Percentiles rank a stretch among this genome's conserved stretches.
phyloP scores from a whole-genome alignment of 2,888 invertebrate species.

The Meloe dianella region DNA sequence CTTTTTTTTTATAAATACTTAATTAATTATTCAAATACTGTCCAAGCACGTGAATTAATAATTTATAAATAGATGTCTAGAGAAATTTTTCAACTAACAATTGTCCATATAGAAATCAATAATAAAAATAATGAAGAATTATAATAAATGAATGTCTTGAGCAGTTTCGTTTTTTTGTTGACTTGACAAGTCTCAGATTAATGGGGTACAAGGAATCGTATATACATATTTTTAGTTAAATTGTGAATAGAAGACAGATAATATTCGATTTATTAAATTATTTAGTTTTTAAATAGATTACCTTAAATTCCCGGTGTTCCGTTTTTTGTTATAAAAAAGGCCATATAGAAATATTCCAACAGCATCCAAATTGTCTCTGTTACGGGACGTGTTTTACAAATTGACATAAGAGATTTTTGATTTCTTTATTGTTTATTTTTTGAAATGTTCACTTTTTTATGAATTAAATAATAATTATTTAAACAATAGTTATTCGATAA shows the following conservation, averaged over 20 bases:
- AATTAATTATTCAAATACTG: slow-evolving; percentile 25
- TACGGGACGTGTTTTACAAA: slow-evolving; percentile 20
- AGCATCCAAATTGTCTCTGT: slow-evolving; percentile 41
- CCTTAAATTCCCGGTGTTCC: slow-evolving; percentile 6
- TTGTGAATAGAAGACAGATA: background rate
- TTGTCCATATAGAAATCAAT: background rate
- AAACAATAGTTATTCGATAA: background rate
- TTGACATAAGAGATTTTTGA: slow-evolving; percentile 12
- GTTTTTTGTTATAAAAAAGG: slow-evolving; percentile 33
- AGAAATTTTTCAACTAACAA: slow-evolving; percentile 20
- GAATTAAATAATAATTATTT: slow-evolving; percentile 8
- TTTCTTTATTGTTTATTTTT: slow-evolving; percentile 1
- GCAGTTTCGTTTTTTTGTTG: background rate
- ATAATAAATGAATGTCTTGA: background rate
- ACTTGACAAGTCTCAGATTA: slow-evolving; percentile 2
- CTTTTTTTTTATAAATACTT: slow-evolving; percentile 15
- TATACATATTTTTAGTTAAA: background rate
- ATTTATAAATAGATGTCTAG: slow-evolving; percentile 36
- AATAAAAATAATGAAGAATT: background rate
- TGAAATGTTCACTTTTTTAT: background rate
- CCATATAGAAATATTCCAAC: slow-evolving; percentile 41
- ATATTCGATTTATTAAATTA: background rate
- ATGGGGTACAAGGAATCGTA: background rate
- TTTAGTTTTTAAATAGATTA: background rate
- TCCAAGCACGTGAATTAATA: slow-evolving; percentile 28